These are phyloP conservation scores for Clarias platycephalus DNA, from an alignment of 2,797 vertebrate species.

Conservation along the genomic window DNA sequence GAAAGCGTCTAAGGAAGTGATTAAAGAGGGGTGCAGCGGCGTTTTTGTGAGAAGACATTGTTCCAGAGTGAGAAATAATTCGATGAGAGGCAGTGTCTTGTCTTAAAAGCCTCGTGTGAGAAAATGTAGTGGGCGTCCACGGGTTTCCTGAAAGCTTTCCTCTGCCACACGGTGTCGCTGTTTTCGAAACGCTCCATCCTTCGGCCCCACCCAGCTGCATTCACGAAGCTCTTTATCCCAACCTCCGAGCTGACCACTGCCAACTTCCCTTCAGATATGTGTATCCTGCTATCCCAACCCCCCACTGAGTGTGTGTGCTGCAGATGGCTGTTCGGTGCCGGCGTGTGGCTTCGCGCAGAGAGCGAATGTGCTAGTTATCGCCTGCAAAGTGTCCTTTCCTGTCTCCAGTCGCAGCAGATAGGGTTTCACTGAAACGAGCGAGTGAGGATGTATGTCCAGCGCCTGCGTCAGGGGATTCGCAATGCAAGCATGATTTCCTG, in stretches of 20 bases:
- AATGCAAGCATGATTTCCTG: neutral
- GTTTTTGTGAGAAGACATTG: neutral
- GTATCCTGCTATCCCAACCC: constrained; percentile 48
- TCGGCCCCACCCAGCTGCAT: constrained; percentile 41
- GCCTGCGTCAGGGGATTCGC: neutral
- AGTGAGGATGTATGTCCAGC: neutral
- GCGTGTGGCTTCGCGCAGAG: constrained; percentile 11
- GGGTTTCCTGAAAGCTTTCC: neutral
- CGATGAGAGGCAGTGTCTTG: neutral
- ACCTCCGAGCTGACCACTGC: constrained; percentile 46
- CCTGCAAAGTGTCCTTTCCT: constrained; percentile 33
- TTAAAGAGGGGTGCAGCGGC: constrained; percentile 13
- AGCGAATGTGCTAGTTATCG: constrained; percentile 14
- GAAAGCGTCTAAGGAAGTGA: neutral
- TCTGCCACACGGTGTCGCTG: neutral
- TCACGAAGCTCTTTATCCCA: constrained; percentile 23
- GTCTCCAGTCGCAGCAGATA: constrained; percentile 39
- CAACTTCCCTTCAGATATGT: constrained; percentile 34
- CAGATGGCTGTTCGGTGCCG: constrained; percentile 34
- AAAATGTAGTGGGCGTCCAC: neutral
- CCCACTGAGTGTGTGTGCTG: constrained; percentile 43
- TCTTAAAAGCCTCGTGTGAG: neutral
- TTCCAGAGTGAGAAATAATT: neutral
- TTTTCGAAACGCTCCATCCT: neutral
- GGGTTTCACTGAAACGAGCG: constrained; percentile 33